Evolutionary conservation across 1,140 invertebrate genomes (phyloP).

Genomic region (Fopius arisanus): DNA sequence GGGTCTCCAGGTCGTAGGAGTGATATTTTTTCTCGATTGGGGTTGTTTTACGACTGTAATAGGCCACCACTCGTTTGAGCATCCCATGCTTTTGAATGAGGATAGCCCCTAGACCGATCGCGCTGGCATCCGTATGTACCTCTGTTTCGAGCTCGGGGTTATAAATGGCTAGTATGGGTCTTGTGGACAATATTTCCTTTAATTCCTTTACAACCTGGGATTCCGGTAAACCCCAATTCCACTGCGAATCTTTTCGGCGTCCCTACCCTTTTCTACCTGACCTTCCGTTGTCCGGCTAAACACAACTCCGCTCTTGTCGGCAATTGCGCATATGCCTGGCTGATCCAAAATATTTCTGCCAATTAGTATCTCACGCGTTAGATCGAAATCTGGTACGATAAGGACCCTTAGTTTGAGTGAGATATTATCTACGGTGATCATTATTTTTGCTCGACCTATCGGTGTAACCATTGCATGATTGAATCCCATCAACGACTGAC

Average conservation of each 20-base stretch:
- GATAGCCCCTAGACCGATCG: constrained; percentile 41
- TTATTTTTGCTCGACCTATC: neutral
- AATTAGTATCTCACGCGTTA: neutral
- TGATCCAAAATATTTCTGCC: neutral
- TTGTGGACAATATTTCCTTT: neutral
- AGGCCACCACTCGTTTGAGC: constrained; percentile 27
- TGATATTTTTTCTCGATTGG: constrained; percentile 47
- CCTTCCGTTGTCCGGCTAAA: neutral
- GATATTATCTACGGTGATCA: neutral
- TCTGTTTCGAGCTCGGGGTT: constrained; percentile 37
- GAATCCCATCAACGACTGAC: neutral
- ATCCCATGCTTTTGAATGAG: constrained; percentile 39
- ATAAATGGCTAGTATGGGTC: constrained; percentile 48
- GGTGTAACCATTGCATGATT: neutral
- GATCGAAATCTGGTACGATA: neutral
- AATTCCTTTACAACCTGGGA: neutral
- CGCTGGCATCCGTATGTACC: constrained; percentile 44
- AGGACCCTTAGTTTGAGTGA: neutral
- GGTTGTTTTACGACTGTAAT: constrained; percentile 50
- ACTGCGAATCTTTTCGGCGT: neutral
- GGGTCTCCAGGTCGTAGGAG: constrained; percentile 53
- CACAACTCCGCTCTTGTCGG: neutral
- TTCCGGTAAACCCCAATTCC: neutral
- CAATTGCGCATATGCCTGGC: neutral
- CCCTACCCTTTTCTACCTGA: neutral